Evolutionary conservation across 2,113 vertebrate species (phyloP).

Genomic region (Ptyas mucosa): DNA sequence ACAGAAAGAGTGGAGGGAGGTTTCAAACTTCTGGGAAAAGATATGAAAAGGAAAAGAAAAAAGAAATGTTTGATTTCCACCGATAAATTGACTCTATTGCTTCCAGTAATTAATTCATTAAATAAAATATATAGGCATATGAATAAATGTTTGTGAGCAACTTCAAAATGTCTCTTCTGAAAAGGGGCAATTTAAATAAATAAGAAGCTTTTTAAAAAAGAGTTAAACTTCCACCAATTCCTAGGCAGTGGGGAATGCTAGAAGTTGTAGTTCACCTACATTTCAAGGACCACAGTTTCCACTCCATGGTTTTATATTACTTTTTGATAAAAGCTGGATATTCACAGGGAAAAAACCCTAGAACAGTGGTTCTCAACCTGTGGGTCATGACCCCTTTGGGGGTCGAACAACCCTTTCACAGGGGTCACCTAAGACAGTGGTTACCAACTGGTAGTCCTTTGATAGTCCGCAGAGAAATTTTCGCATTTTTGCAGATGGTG

Average conservation of each 20-base stretch:
- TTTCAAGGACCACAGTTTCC: background rate
- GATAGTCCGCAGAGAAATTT: too few relatives aligned
- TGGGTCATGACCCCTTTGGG: too few relatives aligned
- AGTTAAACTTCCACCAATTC: background rate
- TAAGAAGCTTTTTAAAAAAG: background rate
- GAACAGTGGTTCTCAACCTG: too few relatives aligned
- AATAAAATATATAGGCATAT: background rate
- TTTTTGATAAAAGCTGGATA: background rate
- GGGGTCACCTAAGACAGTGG: too few relatives aligned
- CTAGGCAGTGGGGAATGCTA: background rate
- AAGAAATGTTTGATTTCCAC: background rate
- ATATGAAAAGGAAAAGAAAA: background rate
- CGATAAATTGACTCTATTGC: background rate
- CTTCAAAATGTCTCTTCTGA: background rate
- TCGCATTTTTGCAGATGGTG: too few relatives aligned
- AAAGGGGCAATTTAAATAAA: background rate
- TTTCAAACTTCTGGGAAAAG: background rate
- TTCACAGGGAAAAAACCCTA: background rate
- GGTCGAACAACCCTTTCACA: too few relatives aligned
- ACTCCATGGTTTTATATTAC: background rate
- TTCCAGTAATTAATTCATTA: background rate
- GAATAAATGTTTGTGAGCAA: background rate
- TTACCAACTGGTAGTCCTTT: too few relatives aligned
- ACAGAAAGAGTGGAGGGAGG: accelerated
- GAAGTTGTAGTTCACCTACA: background rate